A percentile compares a stretch with the other conserved stretches of the same genome.
Evolutionary conservation across 2,113 vertebrate species (phyloP).

Genomic region (Rostratula benghalensis): DNA sequence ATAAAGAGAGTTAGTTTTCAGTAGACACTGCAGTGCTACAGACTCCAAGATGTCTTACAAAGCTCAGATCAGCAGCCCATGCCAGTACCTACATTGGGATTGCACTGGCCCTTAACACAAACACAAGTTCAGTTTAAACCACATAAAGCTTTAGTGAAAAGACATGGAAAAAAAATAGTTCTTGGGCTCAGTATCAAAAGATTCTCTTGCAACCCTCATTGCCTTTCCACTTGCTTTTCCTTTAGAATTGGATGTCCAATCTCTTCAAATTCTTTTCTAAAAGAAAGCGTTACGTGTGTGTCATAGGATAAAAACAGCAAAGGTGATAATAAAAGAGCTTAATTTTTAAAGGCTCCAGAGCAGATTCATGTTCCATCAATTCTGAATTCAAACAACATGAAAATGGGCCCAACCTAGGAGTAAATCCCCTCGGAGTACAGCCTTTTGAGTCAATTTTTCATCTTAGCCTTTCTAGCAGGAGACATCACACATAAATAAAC

Average conservation of each 20-base stretch:
- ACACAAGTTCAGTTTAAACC: background rate
- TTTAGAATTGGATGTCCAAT: background rate
- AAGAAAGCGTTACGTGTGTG: background rate
- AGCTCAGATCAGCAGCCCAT: background rate
- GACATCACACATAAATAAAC: constrained; percentile 71
- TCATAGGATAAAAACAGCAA: background rate
- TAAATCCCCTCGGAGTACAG: constrained; percentile 52
- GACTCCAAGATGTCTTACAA: background rate
- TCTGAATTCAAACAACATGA: constrained; percentile 36
- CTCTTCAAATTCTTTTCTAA: background rate
- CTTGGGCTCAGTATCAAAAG: background rate
- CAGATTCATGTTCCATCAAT: constrained; percentile 23
- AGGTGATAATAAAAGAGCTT: constrained; percentile 41
- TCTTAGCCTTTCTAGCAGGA: constrained; percentile 59
- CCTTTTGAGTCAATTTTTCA: constrained; percentile 68
- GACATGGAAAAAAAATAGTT: background rate
- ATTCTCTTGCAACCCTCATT: background rate
- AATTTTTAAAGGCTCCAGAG: constrained; percentile 32
- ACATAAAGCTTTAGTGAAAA: background rate
- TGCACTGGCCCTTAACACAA: background rate
- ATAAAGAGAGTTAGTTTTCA: background rate
- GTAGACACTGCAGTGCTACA: background rate
- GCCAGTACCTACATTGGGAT: rapidly evolving
- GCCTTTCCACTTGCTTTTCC: background rate
- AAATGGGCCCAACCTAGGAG: constrained; percentile 23